Conservation (phyloP, 2,797 vertebrate species). For the Myotis daubentonii region DNA sequence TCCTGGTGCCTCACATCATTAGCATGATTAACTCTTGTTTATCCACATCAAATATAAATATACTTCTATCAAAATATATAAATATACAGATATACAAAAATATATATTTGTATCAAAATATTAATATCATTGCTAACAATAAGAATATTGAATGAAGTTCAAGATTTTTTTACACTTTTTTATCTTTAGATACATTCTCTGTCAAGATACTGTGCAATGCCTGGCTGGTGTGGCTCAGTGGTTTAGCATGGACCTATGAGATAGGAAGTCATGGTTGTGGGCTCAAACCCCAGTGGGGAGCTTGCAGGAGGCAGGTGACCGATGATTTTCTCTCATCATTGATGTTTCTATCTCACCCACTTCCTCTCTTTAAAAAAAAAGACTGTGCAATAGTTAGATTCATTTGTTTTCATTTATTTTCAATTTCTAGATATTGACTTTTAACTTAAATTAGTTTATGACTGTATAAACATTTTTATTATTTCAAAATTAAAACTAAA, state of each 20-base stretch:
- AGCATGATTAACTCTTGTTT: neutral
- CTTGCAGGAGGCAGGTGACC: too few relatives aligned
- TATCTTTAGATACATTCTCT: neutral
- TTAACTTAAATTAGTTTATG: neutral
- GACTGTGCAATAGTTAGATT: neutral
- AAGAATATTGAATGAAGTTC: slow-evolving; percentile 3
- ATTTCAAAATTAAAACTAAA: neutral
- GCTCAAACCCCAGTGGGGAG: too few relatives aligned
- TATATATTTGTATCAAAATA: neutral
- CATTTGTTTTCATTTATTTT: slow-evolving; percentile 13
- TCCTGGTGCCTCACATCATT: neutral
- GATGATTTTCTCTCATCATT: too few relatives aligned
- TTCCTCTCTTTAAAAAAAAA: too few relatives aligned
- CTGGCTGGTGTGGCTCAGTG: too few relatives aligned
- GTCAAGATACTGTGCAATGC: neutral
- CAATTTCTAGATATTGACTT: neutral
- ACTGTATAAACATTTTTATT: neutral
- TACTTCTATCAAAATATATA: neutral
- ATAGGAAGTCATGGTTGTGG: too few relatives aligned
- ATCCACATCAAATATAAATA: neutral
- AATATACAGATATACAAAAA: neutral
- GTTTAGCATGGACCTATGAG: too few relatives aligned
- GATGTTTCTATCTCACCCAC: too few relatives aligned
- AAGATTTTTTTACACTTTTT: neutral
- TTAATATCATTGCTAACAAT: neutral